Percentiles rank a stretch among this genome's conserved stretches.
Evolutionary conservation across 1,140 invertebrate genomes (phyloP).

Genomic region (Eueides isabella): DNA sequence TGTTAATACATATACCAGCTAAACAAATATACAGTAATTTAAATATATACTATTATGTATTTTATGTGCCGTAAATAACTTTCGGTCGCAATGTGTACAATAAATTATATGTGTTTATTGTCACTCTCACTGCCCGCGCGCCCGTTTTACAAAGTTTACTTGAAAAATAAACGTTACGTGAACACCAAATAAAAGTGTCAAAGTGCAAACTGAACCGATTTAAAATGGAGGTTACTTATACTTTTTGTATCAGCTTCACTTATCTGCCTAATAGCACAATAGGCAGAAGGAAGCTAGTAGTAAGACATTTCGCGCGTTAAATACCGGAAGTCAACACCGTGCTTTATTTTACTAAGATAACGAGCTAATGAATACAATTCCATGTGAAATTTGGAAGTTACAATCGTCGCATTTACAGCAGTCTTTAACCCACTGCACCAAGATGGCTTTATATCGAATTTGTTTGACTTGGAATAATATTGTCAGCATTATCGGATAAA

Average conservation of each 20-base stretch:
- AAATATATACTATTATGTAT: conserved; percentile 20
- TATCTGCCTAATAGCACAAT: too few species aligned
- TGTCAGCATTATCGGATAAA: too few species aligned
- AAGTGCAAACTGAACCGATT: background rate
- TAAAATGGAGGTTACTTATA: background rate
- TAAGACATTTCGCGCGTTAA: background rate
- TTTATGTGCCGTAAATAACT: conserved; percentile 28
- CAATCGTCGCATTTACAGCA: too few species aligned
- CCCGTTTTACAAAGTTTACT: conserved; percentile 14
- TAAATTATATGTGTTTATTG: conserved; percentile 37
- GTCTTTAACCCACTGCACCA: too few species aligned
- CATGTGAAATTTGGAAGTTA: too few species aligned
- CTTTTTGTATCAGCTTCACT: background rate
- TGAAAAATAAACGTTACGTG: conserved; percentile 32
- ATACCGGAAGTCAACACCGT: background rate
- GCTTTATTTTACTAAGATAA: too few species aligned
- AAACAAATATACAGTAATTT: background rate
- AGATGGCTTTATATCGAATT: too few species aligned
- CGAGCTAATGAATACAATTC: too few species aligned
- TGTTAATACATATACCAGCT: background rate
- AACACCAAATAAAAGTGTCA: conserved; percentile 28
- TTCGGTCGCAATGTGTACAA: conserved; percentile 36
- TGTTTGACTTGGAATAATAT: too few species aligned
- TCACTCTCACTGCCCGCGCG: conserved; percentile 32
- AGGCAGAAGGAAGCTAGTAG: background rate